Conservation (phyloP, 2,797 vertebrate species). For the Leontocebus nigricollis region DNA sequence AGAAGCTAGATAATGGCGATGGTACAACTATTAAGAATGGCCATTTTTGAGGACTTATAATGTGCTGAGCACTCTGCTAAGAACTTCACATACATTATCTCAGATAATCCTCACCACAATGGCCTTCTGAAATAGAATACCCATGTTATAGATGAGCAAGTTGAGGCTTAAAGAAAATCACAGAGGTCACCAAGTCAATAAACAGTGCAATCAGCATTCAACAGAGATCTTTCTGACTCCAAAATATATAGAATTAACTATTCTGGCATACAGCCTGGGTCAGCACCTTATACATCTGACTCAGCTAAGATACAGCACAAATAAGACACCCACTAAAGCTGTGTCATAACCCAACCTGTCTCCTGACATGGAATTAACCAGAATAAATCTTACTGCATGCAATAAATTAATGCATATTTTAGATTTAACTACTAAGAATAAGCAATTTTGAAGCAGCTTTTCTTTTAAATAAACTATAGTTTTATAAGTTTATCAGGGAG, state of each 20-base stretch:
- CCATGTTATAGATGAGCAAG: neutral
- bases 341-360: neutral
- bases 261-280: neutral
- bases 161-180: neutral
- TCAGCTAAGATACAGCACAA: neutral
- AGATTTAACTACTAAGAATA: constrained; percentile 29
- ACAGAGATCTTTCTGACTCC: neutral
- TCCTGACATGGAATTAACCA: constrained; percentile 10
- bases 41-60: neutral
- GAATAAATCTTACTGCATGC: neutral
- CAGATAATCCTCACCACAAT: neutral
- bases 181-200: neutral
- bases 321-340: neutral
- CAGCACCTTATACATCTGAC: neutral
- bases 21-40: too few species aligned
- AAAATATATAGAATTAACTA: neutral
- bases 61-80: neutral
- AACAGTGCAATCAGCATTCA: neutral
- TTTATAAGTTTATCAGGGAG: constrained; percentile 19
- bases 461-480: neutral
- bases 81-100: neutral
- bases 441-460: constrained; percentile 16
- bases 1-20: neutral
- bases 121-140: neutral
- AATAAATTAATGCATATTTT: neutral